Base-by-base conservation (phyloP, 2,113 vertebrate species). In the Callipepla squamata region DNA sequence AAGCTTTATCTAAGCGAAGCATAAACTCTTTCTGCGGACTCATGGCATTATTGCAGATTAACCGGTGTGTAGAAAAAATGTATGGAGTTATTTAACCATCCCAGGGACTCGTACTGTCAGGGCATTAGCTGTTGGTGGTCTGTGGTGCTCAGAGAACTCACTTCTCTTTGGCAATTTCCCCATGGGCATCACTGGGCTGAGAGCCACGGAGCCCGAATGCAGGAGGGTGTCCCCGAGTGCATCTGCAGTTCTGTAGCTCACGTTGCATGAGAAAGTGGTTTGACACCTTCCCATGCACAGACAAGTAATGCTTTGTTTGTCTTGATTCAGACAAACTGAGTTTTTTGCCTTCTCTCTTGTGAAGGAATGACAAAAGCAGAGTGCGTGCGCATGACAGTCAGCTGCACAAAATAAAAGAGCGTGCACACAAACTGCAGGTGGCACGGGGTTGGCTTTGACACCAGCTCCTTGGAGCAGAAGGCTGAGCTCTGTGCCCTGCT, bases 1-100 rank as follows among this genome's bases (percentile, higher is more conserved):
- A 80, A 92, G 73, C 69, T 92, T 88, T 80, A 68, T 42, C 69
- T 65, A 34, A 91, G 88, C 70, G 67, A 94, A 93, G 84, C 84
- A 61, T 22, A 75, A 89, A 84, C 68, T 84, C 84, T 79, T 79
- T 89, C 74, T 68, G 87, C 75, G 78, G 74, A 51, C 53, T 89
- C 48, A 15, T 0, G 4, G 89, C 89, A 70, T 86, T 72, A 87
- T 65, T 93, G 84, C 81, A 81, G 91, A 93, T 87, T 87, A 91
- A 32, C 89, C 63, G 62, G 21, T 72, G 70, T 91, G 87, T 91
- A 75, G 89, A 76, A 79, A 67, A 87, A 72, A 40, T 65, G 36
- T 44, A 36, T 17, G 69, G 38, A 57, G 51, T 47, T 78, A 67
- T 78, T 93, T 89, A 85, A 89, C 89, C 44, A 17, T 22, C 51